Base-by-base conservation (phyloP, 2,113 vertebrate genomes). In the Lophura nycthemera region DNA sequence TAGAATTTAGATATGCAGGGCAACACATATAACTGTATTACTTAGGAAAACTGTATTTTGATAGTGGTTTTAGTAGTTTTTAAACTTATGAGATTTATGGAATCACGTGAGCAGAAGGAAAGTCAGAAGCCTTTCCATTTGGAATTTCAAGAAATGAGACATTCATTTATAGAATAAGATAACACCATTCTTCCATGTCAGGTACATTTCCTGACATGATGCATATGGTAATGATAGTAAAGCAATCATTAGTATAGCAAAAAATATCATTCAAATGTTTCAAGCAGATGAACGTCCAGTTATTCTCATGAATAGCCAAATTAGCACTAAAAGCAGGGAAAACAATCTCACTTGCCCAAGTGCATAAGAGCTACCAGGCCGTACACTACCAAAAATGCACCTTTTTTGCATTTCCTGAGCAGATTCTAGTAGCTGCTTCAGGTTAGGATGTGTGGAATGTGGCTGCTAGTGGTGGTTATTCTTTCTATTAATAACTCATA, bases 401-500 rank as follows among this genome's bases (percentile, higher is more conserved):
- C 16, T 74, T 88, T 92, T 93, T 79, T 78, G 52, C 66, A 79
- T 92, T 95, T 96, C 66, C 86, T 90, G 83, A 89, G 74, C 40
- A 76, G 48, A 73, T 60, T 87, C 63, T 84, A 64, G 80, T 88
- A 95, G 92, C 66, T 90, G 59, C 77, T 86, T 85, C 73, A 71
- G 74, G 22, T 82, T 83, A 13, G n/a, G 69, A 81, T 57, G 19
- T 57, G 81, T 6, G 66, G 69, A 56, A 67, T 75, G 48, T 48
- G 88, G 73, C 86, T 2, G 4, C 36, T 92, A 86, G 56, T 61
- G 81, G 52, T 7, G 43, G 88, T 73, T 75, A 43, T 59, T 75
- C 65, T 56, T 93, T 93, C 52, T 88, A 34, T 93, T 92, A 83
- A 73, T 92, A 93, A 94, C 65, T 86, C 77, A 83, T 76, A 84